Percentiles rank a stretch among this genome's conserved stretches.
These are phyloP conservation scores for Echinometra lucunter DNA, from an alignment of 53 echinoderm and acorn worm genomes.

Conservation along the genomic window DNA sequence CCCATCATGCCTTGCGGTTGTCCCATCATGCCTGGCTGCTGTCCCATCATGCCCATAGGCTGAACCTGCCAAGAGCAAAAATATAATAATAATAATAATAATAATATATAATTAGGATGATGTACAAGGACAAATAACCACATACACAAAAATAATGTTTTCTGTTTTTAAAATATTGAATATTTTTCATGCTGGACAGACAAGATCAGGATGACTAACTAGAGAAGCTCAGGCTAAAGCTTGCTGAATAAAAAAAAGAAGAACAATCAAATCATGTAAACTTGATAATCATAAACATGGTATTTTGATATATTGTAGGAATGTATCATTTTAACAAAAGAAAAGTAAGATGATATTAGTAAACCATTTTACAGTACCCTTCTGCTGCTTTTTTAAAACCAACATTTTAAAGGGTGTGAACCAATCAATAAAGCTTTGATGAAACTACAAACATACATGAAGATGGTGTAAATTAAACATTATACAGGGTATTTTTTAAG, in stretches of 20 bases:
- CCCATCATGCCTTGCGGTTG: slow-evolving; percentile 87
- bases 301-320: background rate
- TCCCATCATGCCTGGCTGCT: slow-evolving; percentile 83
- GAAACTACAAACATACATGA: too few relatives aligned
- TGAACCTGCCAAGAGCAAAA: background rate
- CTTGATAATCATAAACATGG: background rate
- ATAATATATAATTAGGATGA: background rate
- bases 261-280: background rate
- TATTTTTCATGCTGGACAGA: too few relatives aligned
- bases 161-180: too few relatives aligned
- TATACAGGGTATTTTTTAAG: background rate
- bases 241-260: background rate
- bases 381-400: background rate
- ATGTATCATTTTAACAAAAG: background rate
- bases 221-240: background rate
- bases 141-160: too few relatives aligned
- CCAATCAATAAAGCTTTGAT: background rate
- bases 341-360: background rate
- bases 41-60: slow-evolving; percentile 84
- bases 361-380: background rate
- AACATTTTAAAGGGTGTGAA: background rate
- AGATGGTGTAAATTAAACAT: background rate
- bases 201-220: background rate
- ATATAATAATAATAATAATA: background rate
- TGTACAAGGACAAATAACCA: background rate